Evolutionary conservation across 2,797 vertebrate species (phyloP), one percentile per base, ranked within the genome.

Genomic region (Sebastolobus altivelis): DNA sequence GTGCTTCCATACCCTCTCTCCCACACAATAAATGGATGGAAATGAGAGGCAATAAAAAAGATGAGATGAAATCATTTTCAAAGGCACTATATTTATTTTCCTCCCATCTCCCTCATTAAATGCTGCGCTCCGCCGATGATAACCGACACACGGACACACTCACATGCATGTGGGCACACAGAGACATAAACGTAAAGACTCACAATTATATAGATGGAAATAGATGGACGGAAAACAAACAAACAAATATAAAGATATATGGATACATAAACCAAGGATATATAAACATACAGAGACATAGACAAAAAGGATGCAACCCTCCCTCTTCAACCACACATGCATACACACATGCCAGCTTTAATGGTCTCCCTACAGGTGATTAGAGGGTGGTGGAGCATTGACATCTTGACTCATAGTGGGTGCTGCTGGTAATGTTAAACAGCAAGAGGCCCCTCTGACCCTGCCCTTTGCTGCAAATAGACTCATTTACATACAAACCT

Each of bases 21-120:
- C 83, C 82, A 72, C 72, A 60, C 82, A 86, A 91, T 89, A 92
- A 93, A 93, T 83, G 80, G 80, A 87, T 75, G 86, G 85, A 93
- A 93, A 93, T 87, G 80, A 94, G 82, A 90, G 79, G 86, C 90
- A 91, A 92, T 93, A 90, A 94, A 92, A 61, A 85, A 79, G 72
- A 92, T 67, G 86, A 90, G 89, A 90, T 88, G 75, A 92, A 94
- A 94, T 93, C 61, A 88, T 89, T 93, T 93, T 88, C 75, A 88
- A 69, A 91, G 73, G 75, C 79, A 81, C 89, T 91, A 86, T 85
- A 86, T 91, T 87, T 90, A 91, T 91, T 90, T 90, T 61, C 62
- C 71, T 80, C 70, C 77, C 87, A 83, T 86, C 81, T 87, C 62
- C 60, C 90, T 90, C 85, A 83, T 92, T 92, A 93, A 89, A 87